Conservation (phyloP, 1,140 invertebrate genomes). For the Ostrea denselamellosa region DNA sequence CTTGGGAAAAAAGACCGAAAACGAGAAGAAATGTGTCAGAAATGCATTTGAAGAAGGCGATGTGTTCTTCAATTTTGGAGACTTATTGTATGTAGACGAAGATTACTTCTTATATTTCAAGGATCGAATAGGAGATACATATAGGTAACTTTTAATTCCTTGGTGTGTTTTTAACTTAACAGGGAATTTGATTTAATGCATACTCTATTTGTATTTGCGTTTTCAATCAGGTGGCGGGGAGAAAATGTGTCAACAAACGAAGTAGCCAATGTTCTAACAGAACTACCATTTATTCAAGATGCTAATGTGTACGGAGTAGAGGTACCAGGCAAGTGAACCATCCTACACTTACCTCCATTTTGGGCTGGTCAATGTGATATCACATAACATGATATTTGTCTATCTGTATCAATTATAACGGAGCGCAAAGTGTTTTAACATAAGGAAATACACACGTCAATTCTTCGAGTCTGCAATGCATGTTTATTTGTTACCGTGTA, state of each 20-base stretch:
- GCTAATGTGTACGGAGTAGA: slow-evolving; percentile 95
- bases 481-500: too few species aligned
- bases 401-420: too few species aligned
- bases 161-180: not conserved
- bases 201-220: not conserved
- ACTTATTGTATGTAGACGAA: slow-evolving; percentile 75
- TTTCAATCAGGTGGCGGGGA: slow-evolving; percentile 85
- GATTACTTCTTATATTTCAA: slow-evolving; percentile 78
- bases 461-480: too few species aligned
- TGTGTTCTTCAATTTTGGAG: slow-evolving; percentile 75
- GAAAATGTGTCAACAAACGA: slow-evolving; percentile 99
- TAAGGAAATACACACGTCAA: too few species aligned
- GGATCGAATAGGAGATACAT: slow-evolving; percentile 78
- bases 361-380: too few species aligned
- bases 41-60: slow-evolving; percentile 73
- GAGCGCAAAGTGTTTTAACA: too few species aligned
- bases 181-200: not conserved
- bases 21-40: slow-evolving; percentile 71
- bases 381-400: too few species aligned
- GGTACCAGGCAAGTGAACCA: slow-evolving; percentile 80
- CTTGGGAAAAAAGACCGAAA: slow-evolving; percentile 66
- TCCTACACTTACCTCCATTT: too few species aligned
- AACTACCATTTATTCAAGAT: slow-evolving; percentile 85
- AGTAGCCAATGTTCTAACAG: slow-evolving; percentile 86
- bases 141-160: slow-evolving; percentile 63